Conservation (phyloP, 35 echinoderm and acorn worm species). For the Apostichopus japonicus region DNA sequence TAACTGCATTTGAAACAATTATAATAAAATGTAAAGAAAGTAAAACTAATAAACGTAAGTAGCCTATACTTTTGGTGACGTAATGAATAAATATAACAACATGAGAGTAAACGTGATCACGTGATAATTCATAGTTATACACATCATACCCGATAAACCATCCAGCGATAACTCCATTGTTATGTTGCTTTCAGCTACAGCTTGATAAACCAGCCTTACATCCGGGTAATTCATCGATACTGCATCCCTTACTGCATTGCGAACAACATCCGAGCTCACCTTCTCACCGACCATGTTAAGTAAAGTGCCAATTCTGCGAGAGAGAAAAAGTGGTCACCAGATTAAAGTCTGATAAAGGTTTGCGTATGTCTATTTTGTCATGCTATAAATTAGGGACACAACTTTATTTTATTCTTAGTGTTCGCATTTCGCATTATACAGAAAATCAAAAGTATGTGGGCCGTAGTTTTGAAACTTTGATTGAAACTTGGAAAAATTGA, state of each 20-base stretch:
- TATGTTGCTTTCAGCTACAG: conserved; percentile 5
- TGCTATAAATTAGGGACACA: neutral
- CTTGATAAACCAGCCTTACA: neutral
- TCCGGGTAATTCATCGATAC: conserved; percentile 27
- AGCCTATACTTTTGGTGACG: no score
- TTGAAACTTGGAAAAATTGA: no score
- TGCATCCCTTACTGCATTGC: conserved; percentile 12
- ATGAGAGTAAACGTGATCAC: neutral
- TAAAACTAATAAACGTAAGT: no score
- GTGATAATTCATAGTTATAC: neutral
- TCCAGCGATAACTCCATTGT: neutral
- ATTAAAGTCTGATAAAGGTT: neutral
- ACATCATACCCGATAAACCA: neutral
- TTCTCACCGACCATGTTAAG: conserved; percentile 32
- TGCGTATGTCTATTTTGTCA: neutral
- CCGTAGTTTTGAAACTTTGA: no score
- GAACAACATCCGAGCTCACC: neutral
- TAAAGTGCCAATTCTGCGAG: conserved; percentile 20
- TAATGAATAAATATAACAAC: no score
- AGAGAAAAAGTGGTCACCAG: neutral
- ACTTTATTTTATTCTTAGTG: neutral
- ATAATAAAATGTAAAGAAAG: neutral
- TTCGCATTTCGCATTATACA: neutral
- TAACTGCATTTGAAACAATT: no score
- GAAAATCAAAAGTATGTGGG: neutral